Percentiles rank a stretch among this genome's conserved stretches.
phyloP scores from a whole-genome alignment of 2,888 invertebrate genomes.

The Charanyca ferruginea region DNA sequence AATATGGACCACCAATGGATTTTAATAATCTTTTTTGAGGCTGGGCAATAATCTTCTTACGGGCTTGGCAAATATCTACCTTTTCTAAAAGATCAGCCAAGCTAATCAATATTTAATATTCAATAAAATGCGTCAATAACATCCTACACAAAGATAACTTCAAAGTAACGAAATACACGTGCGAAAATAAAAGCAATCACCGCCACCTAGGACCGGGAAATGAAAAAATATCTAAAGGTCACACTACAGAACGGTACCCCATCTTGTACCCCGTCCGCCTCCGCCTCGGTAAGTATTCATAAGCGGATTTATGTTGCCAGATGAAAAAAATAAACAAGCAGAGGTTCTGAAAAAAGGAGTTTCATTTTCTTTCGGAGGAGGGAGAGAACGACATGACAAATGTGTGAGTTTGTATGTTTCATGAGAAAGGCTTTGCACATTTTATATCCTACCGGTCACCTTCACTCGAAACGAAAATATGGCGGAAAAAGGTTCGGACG shows the following conservation, averaged over 20 bases:
- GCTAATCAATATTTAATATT: too few species aligned
- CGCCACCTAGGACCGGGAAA: background rate
- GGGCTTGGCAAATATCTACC: too few species aligned
- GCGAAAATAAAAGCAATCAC: slow-evolving; percentile 22
- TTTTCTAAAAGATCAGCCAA: too few species aligned
- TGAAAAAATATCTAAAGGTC: slow-evolving; percentile 24
- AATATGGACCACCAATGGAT: background rate
- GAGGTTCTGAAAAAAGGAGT: slow-evolving; percentile 44
- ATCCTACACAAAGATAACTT: background rate
- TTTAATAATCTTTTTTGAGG: background rate
- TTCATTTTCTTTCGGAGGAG: slow-evolving; percentile 43
- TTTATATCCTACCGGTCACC: slow-evolving; percentile 40
- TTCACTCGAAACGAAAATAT: slow-evolving; percentile 19
- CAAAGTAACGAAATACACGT: background rate
- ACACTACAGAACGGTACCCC: background rate
- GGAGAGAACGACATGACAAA: slow-evolving; percentile 44
- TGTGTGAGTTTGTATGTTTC: slow-evolving; percentile 55
- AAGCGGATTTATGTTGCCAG: slow-evolving; percentile 50
- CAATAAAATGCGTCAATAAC: background rate
- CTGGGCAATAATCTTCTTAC: too few species aligned
- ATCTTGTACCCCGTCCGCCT: slow-evolving; percentile 8
- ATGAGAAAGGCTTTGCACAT: slow-evolving; percentile 40
- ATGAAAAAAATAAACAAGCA: slow-evolving; percentile 54
- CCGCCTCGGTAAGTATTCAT: slow-evolving; percentile 57
- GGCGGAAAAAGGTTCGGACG: slow-evolving; percentile 11